Conservation (phyloP, 2,797 vertebrate genomes). For the Hyperoplus immaculatus region DNA sequence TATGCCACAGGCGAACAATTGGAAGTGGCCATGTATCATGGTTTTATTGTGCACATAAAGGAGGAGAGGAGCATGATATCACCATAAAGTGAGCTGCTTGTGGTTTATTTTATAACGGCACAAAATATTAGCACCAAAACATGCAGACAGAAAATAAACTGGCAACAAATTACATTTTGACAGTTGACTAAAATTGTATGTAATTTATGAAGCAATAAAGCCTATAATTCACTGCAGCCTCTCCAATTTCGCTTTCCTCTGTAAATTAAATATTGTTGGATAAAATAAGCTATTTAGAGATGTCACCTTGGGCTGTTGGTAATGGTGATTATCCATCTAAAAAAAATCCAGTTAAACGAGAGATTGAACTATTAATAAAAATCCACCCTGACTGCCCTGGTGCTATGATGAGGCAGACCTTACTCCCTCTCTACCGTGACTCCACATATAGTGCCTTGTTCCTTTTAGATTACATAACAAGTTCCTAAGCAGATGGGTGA, state of each 20-base stretch:
- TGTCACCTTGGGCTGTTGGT: not conserved
- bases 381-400: not conserved
- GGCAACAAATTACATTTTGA: too few species aligned
- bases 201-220: not conserved
- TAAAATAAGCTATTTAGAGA: slow-evolving; percentile 20
- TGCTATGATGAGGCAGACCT: slow-evolving; percentile 37
- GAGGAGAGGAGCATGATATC: not conserved
- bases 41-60: slow-evolving; percentile 34
- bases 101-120: not conserved
- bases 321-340: slow-evolving; percentile 3
- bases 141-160: not conserved
- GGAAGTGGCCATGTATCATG: slow-evolving; percentile 25
- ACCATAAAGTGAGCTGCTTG: slow-evolving; percentile 12
- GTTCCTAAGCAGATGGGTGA: slow-evolving; percentile 71
- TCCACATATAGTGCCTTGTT: slow-evolving; percentile 62
- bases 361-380: slow-evolving; percentile 24
- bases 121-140: not conserved
- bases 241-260: not conserved
- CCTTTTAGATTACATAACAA: slow-evolving; percentile 67
- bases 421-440: slow-evolving; percentile 30
- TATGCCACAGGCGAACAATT: slow-evolving; percentile 41
- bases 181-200: not conserved
- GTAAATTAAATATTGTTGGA: not conserved
- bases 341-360: slow-evolving; percentile 10
- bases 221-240: not conserved